phyloP scores from a whole-genome alignment of 2,113 vertebrate genomes.

The Anoplopoma fimbria region DNA sequence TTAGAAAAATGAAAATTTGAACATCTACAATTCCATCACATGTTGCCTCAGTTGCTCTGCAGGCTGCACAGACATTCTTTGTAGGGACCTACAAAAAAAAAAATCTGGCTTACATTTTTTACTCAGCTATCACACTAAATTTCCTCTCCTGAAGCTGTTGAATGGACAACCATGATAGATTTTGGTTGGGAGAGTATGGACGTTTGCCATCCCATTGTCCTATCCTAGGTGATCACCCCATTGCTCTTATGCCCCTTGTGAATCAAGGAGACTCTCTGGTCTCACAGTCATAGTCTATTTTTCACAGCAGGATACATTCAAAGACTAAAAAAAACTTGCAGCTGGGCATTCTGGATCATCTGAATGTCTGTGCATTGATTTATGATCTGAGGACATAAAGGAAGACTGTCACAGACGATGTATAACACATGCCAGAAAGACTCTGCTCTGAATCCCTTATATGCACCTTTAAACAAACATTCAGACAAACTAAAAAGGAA shows the following conservation, averaged over 20 bases:
- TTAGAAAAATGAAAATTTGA: no score
- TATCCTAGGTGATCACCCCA: neutral
- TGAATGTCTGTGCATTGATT: neutral
- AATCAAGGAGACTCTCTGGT: neutral
- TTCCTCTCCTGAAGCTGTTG: slow-evolving; percentile 8
- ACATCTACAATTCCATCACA: no score
- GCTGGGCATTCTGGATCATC: neutral
- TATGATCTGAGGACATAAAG: neutral
- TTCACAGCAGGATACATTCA: neutral
- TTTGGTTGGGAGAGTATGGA: neutral
- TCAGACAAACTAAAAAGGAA: neutral
- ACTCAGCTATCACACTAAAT: slow-evolving; percentile 29
- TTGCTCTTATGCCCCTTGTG: neutral
- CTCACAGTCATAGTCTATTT: slow-evolving; percentile 21
- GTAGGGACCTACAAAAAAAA: no score
- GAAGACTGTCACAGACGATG: neutral
- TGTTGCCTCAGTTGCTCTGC: no score
- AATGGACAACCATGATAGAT: slow-evolving; percentile 41
- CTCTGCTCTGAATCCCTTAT: no score
- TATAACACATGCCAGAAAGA: neutral
- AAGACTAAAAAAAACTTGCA: neutral
- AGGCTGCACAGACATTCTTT: no score
- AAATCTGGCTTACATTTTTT: slow-evolving; percentile 33
- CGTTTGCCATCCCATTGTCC: neutral
- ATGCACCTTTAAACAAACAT: no score